Conservation (phyloP, 2,888 invertebrate species). For the Cephus nigrinus region DNA sequence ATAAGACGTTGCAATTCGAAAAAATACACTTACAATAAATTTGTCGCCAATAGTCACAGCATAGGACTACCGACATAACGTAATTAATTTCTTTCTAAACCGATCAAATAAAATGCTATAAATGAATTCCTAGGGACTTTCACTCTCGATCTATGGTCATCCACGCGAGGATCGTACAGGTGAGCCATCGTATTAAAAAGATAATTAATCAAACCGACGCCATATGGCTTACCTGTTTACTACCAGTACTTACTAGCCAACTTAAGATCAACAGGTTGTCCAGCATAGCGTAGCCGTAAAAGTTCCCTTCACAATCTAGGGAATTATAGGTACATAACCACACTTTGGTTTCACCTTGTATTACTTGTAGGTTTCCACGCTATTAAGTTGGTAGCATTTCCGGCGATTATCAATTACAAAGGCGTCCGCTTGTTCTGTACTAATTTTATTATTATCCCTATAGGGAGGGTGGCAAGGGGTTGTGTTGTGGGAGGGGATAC, state of each 20-base stretch:
- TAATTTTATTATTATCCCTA: not conserved
- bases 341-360: not conserved
- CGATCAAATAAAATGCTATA: not conserved
- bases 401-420: not conserved
- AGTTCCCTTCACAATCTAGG: not conserved
- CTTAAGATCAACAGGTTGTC: not conserved
- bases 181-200: conserved; percentile 33
- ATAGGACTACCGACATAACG: not conserved
- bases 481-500: too few species aligned
- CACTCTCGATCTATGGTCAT: not conserved
- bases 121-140: not conserved
- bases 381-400: not conserved
- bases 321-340: not conserved
- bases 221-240: conserved; percentile 43
- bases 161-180: conserved; percentile 27
- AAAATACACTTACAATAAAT: not conserved
- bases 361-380: not conserved
- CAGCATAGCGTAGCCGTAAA: not conserved
- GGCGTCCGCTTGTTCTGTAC: not conserved
- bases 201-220: conserved; percentile 50
- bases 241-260: not conserved
- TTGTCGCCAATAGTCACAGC: not conserved
- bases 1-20: not conserved
- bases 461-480: too few species aligned
- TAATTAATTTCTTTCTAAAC: not conserved